Conservation (phyloP, 2,888 invertebrate genomes). For the Scelioninae gen. 1 region DNA sequence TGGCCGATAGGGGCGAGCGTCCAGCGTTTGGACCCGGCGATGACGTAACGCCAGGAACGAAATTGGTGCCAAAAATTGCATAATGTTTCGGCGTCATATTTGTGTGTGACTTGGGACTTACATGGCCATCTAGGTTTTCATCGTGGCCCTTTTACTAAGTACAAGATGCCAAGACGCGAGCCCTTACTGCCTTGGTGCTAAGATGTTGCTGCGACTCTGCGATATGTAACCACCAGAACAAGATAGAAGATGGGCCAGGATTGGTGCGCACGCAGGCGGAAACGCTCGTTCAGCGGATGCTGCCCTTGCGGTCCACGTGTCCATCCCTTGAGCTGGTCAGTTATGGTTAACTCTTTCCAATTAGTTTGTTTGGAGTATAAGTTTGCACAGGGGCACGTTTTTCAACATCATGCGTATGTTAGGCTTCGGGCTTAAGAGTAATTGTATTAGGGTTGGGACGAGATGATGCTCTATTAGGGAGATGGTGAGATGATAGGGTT, state of each 20-base stretch:
- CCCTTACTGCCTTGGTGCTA: not conserved
- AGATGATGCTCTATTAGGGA: no score
- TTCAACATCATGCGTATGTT: no score
- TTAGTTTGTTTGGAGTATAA: no score
- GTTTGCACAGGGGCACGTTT: no score
- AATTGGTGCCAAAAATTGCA: not conserved
- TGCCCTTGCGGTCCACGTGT: slow-evolving; percentile 87
- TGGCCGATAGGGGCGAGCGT: slow-evolving; percentile 40
- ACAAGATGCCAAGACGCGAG: not conserved
- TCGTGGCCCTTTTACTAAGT: no score
- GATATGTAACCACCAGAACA: slow-evolving; percentile 73
- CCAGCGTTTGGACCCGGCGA: slow-evolving; percentile 37
- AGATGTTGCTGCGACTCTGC: slow-evolving; percentile 6
- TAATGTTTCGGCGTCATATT: not conserved
- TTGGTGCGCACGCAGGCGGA: slow-evolving; percentile 90
- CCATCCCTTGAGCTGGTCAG: slow-evolving; percentile 82
- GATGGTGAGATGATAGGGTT: no score
- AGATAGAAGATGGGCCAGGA: slow-evolving; percentile 88
- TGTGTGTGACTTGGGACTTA: no score
- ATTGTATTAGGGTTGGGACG: no score
- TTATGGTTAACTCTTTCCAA: slow-evolving; percentile 60
- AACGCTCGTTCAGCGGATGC: slow-evolving; percentile 87
- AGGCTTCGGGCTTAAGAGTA: no score
- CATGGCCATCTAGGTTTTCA: no score
- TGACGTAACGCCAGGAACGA: slow-evolving; percentile 27